phyloP scores from a whole-genome alignment of 2,113 vertebrate species.

The Pagrus major region DNA sequence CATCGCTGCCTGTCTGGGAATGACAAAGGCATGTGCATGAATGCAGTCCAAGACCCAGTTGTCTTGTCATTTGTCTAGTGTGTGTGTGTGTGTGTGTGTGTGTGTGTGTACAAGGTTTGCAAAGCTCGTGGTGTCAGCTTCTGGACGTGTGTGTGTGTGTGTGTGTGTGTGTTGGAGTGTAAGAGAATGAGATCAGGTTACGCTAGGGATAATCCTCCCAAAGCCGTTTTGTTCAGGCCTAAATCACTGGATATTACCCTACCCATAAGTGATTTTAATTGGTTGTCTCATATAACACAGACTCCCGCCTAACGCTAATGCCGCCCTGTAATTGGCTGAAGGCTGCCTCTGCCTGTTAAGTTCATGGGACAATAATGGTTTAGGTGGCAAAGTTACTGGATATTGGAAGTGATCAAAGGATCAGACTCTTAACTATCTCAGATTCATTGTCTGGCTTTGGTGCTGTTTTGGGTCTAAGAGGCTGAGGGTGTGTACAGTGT shows the following conservation, averaged over 20 bases:
- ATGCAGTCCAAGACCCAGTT: constrained; percentile 60
- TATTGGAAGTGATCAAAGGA: constrained; percentile 79
- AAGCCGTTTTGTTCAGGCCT: constrained; percentile 84
- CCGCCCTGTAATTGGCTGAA: constrained; percentile 76
- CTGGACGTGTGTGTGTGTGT: constrained; percentile 4
- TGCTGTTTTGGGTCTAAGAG: constrained; percentile 55
- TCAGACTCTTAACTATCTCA: constrained; percentile 66
- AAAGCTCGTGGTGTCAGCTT: no score
- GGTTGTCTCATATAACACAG: constrained; percentile 83
- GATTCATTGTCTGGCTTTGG: constrained; percentile 70
- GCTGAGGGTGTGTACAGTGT: background rate
- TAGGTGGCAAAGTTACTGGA: constrained; percentile 81
- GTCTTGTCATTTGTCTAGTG: constrained; percentile 63
- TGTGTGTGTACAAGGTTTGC: constrained; percentile 25
- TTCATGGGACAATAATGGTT: constrained; percentile 83
- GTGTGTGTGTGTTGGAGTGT: constrained; percentile 56
- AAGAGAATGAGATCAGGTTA: constrained; percentile 84
- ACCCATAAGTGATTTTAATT: constrained; percentile 87
- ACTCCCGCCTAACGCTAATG: constrained; percentile 77
- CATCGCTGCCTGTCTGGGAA: constrained; percentile 70
- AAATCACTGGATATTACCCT: constrained; percentile 83
- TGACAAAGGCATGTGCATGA: constrained; percentile 63
- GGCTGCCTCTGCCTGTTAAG: constrained; percentile 72
- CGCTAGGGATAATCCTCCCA: constrained; percentile 82
- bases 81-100: constrained; percentile 41